These are phyloP conservation scores for Nyctalus aviator DNA, from an alignment of 2,797 vertebrate genomes.

Conservation along the genomic window DNA sequence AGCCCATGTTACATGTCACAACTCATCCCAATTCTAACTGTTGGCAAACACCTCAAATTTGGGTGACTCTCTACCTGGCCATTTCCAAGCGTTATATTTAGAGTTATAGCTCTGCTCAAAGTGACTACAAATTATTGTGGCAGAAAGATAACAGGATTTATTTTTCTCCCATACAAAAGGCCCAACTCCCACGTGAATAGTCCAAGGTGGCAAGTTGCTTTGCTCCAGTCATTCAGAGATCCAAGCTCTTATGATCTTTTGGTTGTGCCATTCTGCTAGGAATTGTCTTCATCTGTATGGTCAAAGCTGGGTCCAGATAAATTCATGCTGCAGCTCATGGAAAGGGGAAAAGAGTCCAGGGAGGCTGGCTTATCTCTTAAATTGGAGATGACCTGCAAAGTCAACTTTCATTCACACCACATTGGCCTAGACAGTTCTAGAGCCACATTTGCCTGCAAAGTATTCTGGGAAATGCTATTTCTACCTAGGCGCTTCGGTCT, in stretches of 20 bases:
- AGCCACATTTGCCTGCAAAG: not conserved
- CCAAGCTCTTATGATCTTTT: not conserved
- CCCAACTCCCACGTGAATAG: not conserved
- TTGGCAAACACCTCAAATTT: not conserved
- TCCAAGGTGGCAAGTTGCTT: not conserved
- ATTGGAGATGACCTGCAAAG: not conserved
- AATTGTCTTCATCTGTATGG: not conserved
- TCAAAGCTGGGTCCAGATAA: not conserved
- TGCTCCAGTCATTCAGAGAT: not conserved
- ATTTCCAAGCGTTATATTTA: constrained; percentile 3
- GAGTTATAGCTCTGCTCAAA: not conserved
- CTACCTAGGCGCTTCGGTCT: too few species aligned
- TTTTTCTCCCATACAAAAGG: not conserved
- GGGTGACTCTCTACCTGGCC: not conserved
- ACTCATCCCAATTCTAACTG: not conserved
- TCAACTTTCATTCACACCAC: not conserved
- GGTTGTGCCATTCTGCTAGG: not conserved
- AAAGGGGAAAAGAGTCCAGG: not conserved
- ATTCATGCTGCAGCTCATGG: not conserved
- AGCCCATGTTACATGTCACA: not conserved
- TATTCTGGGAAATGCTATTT: not conserved
- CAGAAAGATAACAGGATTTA: not conserved
- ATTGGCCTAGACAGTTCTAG: not conserved
- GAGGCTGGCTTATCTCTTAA: not conserved
- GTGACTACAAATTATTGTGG: not conserved